Percentiles rank a stretch among this genome's conserved stretches.
Conservation (phyloP, 2,888 invertebrate genomes). For the Tipula helvola region DNA sequence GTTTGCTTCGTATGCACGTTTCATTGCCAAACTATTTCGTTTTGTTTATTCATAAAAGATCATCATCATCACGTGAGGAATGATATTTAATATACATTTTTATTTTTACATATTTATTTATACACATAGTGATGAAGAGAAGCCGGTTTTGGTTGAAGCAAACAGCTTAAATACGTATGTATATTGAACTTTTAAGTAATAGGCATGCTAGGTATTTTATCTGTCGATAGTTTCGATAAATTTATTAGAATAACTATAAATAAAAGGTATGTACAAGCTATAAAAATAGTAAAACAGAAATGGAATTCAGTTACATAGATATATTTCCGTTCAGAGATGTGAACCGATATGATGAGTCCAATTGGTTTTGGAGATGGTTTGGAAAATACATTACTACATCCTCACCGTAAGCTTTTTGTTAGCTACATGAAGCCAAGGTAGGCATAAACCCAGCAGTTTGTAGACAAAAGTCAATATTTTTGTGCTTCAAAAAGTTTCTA, state of each 20-base stretch:
- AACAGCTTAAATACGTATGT: neutral
- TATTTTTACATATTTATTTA: neutral
- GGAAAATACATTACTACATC: neutral
- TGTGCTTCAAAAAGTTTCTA: too few species aligned
- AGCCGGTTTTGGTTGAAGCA: neutral
- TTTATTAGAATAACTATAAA: neutral
- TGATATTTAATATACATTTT: neutral
- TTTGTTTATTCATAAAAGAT: neutral
- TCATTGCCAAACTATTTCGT: neutral
- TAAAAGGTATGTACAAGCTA: too few species aligned
- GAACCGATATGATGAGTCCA: neutral
- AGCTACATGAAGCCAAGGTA: too few species aligned
- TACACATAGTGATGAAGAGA: neutral
- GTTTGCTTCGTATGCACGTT: neutral
- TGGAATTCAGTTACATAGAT: neutral
- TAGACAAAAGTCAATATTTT: too few species aligned
- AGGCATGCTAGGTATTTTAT: neutral
- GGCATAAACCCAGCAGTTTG: too few species aligned
- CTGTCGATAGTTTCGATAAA: neutral
- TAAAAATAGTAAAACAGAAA: neutral
- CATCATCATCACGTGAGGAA: neutral
- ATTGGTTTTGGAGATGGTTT: neutral
- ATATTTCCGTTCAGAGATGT: neutral
- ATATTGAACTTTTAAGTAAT: neutral
- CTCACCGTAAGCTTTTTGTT: too few species aligned